Percentiles rank a stretch among this genome's conserved stretches.
These are phyloP conservation scores for Papilio helenus DNA, from an alignment of 1,140 invertebrate species.

Conservation along the genomic window DNA sequence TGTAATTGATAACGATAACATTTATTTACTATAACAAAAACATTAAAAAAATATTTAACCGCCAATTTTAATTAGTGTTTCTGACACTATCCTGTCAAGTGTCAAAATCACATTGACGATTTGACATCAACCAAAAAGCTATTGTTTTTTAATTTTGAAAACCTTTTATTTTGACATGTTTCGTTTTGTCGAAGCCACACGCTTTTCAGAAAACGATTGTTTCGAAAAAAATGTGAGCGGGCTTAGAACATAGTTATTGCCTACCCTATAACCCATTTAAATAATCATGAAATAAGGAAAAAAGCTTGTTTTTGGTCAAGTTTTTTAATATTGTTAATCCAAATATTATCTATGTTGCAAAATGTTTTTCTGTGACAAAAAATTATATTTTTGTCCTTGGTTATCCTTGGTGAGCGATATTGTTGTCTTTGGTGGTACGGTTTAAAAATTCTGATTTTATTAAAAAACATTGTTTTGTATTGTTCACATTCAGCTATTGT, in stretches of 20 bases:
- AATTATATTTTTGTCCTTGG: not conserved
- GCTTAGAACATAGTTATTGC: too few species aligned
- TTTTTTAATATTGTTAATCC: not conserved
- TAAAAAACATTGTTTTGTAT: constrained; percentile 35
- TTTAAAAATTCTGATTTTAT: constrained; percentile 28
- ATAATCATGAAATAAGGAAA: too few species aligned
- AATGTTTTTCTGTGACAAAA: not conserved
- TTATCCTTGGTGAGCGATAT: not conserved
- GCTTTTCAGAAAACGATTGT: too few species aligned
- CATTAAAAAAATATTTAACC: not conserved
- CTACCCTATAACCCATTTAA: too few species aligned
- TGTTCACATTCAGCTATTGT: constrained; percentile 25
- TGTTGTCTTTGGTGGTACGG: constrained; percentile 24
- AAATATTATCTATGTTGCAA: not conserved
- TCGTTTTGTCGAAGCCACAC: too few species aligned
- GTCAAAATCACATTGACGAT: not conserved
- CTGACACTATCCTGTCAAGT: too few species aligned
- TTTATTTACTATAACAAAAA: not conserved
- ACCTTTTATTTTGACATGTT: too few species aligned
- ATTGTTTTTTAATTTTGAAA: too few species aligned
- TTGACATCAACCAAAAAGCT: too few species aligned
- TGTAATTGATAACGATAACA: not conserved
- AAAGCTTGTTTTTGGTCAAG: too few species aligned
- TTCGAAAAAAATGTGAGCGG: too few species aligned
- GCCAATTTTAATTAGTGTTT: constrained; percentile 12